phyloP scores from a whole-genome alignment of 2,888 invertebrate species.

The Epinotia nisella region DNA sequence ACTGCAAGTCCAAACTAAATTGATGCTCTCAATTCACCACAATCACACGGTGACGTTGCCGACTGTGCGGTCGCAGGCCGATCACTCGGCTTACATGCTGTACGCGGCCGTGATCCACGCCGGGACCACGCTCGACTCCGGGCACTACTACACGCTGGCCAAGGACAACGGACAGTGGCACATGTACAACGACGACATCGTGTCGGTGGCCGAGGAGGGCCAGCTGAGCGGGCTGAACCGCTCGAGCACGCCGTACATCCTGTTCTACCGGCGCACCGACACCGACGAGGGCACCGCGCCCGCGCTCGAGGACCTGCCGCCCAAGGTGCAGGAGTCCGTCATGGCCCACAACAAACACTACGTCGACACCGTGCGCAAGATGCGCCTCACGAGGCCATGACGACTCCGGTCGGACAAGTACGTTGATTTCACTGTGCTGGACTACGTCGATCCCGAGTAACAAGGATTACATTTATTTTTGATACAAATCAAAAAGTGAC shows the following conservation, averaged over 20 bases:
- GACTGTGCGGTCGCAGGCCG: conserved; percentile 65
- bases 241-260: conserved; percentile 92
- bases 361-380: conserved; percentile 62
- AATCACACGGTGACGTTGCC: conserved; percentile 83
- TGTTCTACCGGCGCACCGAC: conserved; percentile 87
- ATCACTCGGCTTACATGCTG: conserved; percentile 85
- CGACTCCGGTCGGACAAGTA: conserved; percentile 64
- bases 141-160: conserved; percentile 94
- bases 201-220: conserved; percentile 84
- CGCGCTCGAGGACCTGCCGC: conserved; percentile 65
- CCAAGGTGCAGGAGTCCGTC: conserved; percentile 63
- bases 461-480: neutral
- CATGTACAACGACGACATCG: conserved; percentile 92
- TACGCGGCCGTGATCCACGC: conserved; percentile 94
- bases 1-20: conserved; percentile 89
- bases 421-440: conserved; percentile 64
- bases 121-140: conserved; percentile 92
- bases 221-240: conserved; percentile 87
- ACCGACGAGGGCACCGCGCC: conserved; percentile 69
- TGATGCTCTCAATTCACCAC: conserved; percentile 88
- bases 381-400: conserved; percentile 65
- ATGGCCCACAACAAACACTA: conserved; percentile 70
- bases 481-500: conserved; percentile 30
- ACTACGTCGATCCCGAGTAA: conserved; percentile 53
- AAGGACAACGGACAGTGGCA: conserved; percentile 89